Percentiles rank a stretch among this genome's conserved stretches.
phyloP scores from a whole-genome alignment of 2,113 vertebrate genomes.

The Phrynosoma platyrhinos region DNA sequence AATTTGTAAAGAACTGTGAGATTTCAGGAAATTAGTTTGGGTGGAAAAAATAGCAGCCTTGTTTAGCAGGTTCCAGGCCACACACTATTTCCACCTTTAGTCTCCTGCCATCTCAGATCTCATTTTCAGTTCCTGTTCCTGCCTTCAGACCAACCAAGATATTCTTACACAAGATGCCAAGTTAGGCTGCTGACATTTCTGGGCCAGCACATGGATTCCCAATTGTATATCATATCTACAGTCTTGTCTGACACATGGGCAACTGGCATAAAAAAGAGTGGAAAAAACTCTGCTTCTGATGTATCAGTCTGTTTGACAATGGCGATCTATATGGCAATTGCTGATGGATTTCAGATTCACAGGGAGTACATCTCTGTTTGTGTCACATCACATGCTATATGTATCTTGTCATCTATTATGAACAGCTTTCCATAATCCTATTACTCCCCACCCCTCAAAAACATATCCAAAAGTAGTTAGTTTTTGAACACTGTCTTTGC shows the following conservation, averaged over 20 bases:
- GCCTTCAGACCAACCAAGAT: neutral
- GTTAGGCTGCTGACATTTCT: neutral
- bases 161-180: neutral
- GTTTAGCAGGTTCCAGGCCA: neutral
- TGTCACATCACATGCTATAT: neutral
- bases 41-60: neutral
- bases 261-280: neutral
- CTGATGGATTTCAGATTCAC: neutral
- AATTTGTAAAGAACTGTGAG: no score
- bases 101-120: neutral
- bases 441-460: neutral
- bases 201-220: neutral
- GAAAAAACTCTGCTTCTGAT: neutral
- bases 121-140: no score
- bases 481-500: constrained; percentile 26
- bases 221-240: neutral
- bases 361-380: constrained; percentile 1
- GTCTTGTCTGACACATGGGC: neutral
- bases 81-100: neutral
- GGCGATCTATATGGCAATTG: neutral
- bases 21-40: no score
- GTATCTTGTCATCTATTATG: neutral
- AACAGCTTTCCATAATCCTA: neutral
- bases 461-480: constrained; percentile 8
- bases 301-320: neutral